Percentiles rank a stretch among this genome's conserved stretches.
Conservation (phyloP, 1,140 invertebrate genomes). For the Thaumatotibia leucotreta region DNA sequence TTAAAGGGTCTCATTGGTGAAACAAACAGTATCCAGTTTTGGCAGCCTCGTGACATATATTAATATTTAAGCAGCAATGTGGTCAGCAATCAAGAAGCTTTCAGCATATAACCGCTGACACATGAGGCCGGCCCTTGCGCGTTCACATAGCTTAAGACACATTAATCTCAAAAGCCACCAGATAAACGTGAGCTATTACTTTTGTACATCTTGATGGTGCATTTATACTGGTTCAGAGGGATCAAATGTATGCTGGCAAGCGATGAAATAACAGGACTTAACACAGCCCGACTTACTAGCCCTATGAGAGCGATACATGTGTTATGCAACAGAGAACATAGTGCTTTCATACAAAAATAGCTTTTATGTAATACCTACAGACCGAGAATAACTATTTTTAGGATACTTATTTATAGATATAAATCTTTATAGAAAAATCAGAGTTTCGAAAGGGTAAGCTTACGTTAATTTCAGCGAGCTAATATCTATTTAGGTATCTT, state of each 20-base stretch:
- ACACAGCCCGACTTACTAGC: background rate
- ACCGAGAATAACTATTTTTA: background rate
- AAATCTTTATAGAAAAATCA: too few relatives aligned
- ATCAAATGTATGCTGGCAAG: background rate
- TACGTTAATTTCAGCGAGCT: too few relatives aligned
- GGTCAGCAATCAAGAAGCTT: conserved; percentile 11
- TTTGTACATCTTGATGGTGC: background rate
- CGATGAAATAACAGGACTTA: background rate
- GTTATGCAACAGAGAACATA: background rate
- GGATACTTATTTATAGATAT: too few relatives aligned
- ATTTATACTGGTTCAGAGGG: background rate
- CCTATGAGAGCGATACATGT: background rate
- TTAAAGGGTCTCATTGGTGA: background rate
- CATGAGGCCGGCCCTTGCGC: background rate
- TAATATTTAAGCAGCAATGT: conserved; percentile 6
- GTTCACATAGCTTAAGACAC: background rate
- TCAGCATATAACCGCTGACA: background rate
- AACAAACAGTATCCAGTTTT: background rate
- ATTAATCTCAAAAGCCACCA: background rate
- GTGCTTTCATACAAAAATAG: background rate
- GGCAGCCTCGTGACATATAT: background rate
- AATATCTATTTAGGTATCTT: too few relatives aligned
- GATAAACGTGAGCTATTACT: background rate
- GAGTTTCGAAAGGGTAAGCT: too few relatives aligned
- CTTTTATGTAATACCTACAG: background rate